Evolutionary conservation across 92 coral and sea anemone genomes (phyloP).

Genomic region (Isaurus tuberculatus): DNA sequence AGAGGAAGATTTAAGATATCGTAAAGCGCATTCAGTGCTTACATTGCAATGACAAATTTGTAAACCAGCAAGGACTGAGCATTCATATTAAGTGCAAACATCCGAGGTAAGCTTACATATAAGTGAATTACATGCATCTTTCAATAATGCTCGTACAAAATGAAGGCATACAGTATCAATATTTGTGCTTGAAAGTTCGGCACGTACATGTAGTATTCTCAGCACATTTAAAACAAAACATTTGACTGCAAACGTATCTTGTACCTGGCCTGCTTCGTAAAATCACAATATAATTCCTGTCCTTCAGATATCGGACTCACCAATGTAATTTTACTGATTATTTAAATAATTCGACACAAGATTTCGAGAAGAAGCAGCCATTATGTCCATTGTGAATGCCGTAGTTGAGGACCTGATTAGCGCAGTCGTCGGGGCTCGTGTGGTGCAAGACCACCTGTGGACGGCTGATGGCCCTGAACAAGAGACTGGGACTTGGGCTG

Average conservation of each 20-base stretch:
- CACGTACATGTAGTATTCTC: conserved; percentile 20
- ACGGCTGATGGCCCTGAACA: too few species aligned
- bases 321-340: conserved; percentile 18
- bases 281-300: conserved; percentile 13
- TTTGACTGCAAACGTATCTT: conserved; percentile 11
- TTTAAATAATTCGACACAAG: background rate
- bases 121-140: too few species aligned
- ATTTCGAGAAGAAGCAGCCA: background rate
- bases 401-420: background rate
- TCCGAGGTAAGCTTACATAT: too few species aligned
- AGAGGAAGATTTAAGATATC: too few species aligned
- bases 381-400: background rate
- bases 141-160: too few species aligned
- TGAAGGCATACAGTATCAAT: conserved; percentile 14
- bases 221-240: conserved; percentile 21
- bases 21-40: too few species aligned
- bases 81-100: too few species aligned
- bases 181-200: conserved; percentile 31
- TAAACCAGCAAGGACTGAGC: too few species aligned
- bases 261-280: conserved; percentile 12
- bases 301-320: conserved; percentile 32
- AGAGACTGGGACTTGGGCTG: too few species aligned
- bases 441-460: background rate
- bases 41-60: too few species aligned
- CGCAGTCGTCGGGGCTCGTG: background rate